Conservation (phyloP, 2,888 invertebrate genomes). For the Galerucella nymphaeae region DNA sequence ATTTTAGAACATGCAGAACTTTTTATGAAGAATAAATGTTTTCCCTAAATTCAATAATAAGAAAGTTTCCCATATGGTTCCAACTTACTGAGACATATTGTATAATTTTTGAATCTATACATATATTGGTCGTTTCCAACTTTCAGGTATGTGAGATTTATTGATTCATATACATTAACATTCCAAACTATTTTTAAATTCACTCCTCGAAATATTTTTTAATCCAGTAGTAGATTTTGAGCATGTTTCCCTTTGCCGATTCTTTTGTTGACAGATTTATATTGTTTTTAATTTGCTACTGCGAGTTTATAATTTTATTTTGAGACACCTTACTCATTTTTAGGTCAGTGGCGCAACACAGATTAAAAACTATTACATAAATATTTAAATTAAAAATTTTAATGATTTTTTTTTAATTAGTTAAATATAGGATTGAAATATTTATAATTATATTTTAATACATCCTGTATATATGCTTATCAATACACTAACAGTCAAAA, state of each 20-base stretch:
- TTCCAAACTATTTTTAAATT: conserved; percentile 14
- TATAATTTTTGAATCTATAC: background rate
- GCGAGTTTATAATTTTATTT: conserved; percentile 28
- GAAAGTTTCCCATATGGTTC: too few species aligned
- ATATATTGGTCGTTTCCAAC: background rate
- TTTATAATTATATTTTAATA: too few species aligned
- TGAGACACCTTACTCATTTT: conserved; percentile 26
- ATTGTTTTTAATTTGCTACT: conserved; percentile 11
- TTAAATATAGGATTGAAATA: too few species aligned
- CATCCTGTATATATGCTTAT: too few species aligned
- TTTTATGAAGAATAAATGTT: too few species aligned
- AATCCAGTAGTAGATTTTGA: background rate
- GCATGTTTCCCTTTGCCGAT: too few species aligned
- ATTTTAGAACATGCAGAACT: too few species aligned
- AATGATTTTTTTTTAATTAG: too few species aligned
- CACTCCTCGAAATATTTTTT: conserved; percentile 2
- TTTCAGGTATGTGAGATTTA: conserved; percentile 7
- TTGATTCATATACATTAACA: conserved; percentile 4
- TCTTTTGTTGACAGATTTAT: conserved; percentile 9
- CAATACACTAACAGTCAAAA: background rate
- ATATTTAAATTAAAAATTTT: too few species aligned
- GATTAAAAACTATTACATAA: too few species aligned
- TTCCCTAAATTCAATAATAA: too few species aligned
- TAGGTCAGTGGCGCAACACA: background rate
- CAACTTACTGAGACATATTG: too few species aligned